These are phyloP conservation scores for Zaprionus davidi DNA, from an alignment of 1,140 invertebrate species.

Conservation along the genomic window DNA sequence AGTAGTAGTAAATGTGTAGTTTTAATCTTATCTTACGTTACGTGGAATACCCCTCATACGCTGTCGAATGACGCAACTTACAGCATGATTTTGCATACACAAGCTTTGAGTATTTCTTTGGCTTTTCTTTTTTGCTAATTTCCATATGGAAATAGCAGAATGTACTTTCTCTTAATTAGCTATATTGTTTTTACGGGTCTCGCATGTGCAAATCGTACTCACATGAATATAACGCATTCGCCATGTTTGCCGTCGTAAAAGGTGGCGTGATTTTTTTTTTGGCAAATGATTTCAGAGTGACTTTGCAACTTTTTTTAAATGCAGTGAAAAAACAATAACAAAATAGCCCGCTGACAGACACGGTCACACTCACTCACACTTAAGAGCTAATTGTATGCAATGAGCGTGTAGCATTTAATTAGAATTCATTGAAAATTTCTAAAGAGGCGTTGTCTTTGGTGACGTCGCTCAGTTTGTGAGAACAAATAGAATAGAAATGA, in stretches of 20 bases:
- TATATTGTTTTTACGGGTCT: conserved; percentile 38
- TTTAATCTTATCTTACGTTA: background rate
- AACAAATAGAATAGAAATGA: background rate
- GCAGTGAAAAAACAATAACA: conserved; percentile 14
- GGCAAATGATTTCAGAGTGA: conserved; percentile 53
- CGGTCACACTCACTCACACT: background rate
- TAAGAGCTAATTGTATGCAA: conserved; percentile 8
- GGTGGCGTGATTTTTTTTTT: conserved; percentile 71
- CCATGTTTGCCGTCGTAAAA: conserved; percentile 28
- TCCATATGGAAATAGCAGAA: conserved; percentile 9
- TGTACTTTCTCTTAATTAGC: conserved; percentile 36
- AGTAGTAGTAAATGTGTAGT: background rate
- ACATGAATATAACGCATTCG: conserved; percentile 67
- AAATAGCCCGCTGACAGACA: conserved; percentile 8
- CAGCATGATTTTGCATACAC: background rate
- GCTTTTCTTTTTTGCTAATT: conserved; percentile 5
- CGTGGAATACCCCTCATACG: background rate
- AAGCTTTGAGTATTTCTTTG: conserved; percentile 3
- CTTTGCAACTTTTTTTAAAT: conserved; percentile 31
- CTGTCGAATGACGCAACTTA: background rate
- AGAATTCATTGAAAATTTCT: conserved; percentile 44
- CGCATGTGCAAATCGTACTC: conserved; percentile 19
- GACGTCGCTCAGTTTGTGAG: conserved; percentile 10
- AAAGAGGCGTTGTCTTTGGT: conserved; percentile 13
- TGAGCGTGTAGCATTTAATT: conserved; percentile 25